A percentile compares a stretch with the other conserved stretches of the same genome.
phyloP scores from a whole-genome alignment of 2,113 vertebrate species.

The Oreotragus oreotragus region DNA sequence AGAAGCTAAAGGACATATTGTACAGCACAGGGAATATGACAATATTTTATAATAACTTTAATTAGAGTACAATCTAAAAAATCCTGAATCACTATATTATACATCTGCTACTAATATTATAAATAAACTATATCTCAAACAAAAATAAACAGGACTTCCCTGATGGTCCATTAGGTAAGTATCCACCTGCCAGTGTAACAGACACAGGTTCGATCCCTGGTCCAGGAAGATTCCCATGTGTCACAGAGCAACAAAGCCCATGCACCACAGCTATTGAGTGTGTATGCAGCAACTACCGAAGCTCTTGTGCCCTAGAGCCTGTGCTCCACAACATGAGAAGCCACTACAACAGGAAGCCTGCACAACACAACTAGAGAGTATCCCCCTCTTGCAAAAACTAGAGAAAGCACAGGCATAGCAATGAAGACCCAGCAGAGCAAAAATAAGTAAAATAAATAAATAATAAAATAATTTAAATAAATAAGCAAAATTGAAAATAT shows the following conservation, averaged over 20 bases:
- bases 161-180: background rate
- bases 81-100: background rate
- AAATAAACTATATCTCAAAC: background rate
- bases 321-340: background rate
- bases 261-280: background rate
- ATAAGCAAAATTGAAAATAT: background rate
- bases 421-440: background rate
- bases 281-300: background rate
- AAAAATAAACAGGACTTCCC: background rate
- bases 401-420: background rate
- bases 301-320: background rate
- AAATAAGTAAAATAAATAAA: background rate
- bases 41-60: background rate
- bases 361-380: background rate
- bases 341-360: background rate
- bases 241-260: background rate
- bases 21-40: background rate
- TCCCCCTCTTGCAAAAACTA: background rate
- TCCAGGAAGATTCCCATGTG: background rate
- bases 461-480: background rate
- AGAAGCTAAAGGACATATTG: background rate
- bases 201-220: background rate
- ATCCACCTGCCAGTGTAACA: background rate
- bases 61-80: background rate
- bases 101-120: background rate